A percentile compares a stretch with the other conserved stretches of the same genome.
These are phyloP conservation scores for Psittacula derbiana DNA, from an alignment of 2,797 vertebrate species.

Conservation along the genomic window DNA sequence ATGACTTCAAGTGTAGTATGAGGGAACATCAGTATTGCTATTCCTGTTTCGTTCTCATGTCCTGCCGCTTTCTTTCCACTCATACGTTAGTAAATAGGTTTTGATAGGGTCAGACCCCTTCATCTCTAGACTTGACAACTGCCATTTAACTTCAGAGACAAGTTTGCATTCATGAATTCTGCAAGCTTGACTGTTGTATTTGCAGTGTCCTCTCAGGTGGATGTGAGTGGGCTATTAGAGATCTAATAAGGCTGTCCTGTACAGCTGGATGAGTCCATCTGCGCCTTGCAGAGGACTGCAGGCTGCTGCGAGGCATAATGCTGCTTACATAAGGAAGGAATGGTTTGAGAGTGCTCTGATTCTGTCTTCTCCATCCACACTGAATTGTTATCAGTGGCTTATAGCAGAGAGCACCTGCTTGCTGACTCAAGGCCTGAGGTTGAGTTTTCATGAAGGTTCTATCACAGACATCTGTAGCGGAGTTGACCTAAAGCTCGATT, in stretches of 20 bases:
- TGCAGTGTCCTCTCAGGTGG: not conserved
- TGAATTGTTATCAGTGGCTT: not conserved
- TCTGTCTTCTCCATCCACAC: not conserved
- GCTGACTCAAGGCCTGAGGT: not conserved
- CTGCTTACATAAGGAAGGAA: slow-evolving; percentile 24
- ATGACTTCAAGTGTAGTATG: not conserved
- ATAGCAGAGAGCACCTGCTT: slow-evolving; percentile 33
- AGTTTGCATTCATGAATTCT: not conserved
- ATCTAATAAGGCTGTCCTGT: not conserved
- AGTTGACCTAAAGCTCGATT: not conserved
- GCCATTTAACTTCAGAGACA: slow-evolving; percentile 14
- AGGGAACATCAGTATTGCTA: not conserved
- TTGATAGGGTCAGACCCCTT: slow-evolving; percentile 10
- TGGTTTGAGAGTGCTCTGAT: not conserved
- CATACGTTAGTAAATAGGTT: not conserved
- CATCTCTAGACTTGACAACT: slow-evolving; percentile 1
- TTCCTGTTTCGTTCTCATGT: not conserved
- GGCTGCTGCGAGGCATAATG: not conserved
- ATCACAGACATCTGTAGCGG: not conserved
- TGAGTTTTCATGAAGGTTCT: not conserved
- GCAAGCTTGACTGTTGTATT: not conserved
- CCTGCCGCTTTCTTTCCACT: not conserved
- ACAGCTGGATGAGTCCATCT: slow-evolving; percentile 45
- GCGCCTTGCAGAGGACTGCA: not conserved
- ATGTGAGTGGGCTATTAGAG: not conserved